Evolutionary conservation across 2,888 invertebrate genomes (phyloP), one percentile per base, ranked within the genome.

Genomic region (Nephrotoma guestfalica): DNA sequence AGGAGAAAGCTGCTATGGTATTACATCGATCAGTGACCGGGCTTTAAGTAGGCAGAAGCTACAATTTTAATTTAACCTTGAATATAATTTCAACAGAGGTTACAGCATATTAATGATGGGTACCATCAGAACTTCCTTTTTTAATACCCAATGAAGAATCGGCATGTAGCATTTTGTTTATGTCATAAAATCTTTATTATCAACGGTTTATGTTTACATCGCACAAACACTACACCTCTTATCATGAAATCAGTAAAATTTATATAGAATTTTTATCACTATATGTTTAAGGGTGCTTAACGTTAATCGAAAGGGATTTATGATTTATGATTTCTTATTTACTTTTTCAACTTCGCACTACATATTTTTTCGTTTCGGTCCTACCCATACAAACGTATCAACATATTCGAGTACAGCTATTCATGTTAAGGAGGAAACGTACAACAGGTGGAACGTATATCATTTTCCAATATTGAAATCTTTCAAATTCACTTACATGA

Each of bases 361-460:
- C 11, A 43, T 11, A 43, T 3, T 30, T 30, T 71, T 71, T 51
- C 15, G n/a, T 51, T 18, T 30, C 7, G 18, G 30, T 71, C 71
- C 3, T 71, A 71, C 30, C 71, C 71, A 71, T 30, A 30, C 71
- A 71, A 71, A 0, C 71, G 30, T 71, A 71, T 30, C 30, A 43
- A 43, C 71, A 11, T 71, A 18, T 71, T 0, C 4, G 7, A 30
- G 18, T 57, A 7, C 43, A 43, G 18, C 0, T 43, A 43, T 43
- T 9, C 43, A 43, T 43, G 11, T 43, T 51, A 51, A 15, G 15
- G n/a, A 15, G 51, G 11, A 15, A 57, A 13, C 4, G 30, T 71
- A 84, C 84, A 84, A 84, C 84, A 84, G 84, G 84, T 84, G 84
- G 84, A 41, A 42, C 84, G 41, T 84, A 84, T 84, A 84, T 84